These are phyloP conservation scores for Nothocercus nigrocapillus DNA, from an alignment of 2,113 vertebrate genomes.

Conservation along the genomic window DNA sequence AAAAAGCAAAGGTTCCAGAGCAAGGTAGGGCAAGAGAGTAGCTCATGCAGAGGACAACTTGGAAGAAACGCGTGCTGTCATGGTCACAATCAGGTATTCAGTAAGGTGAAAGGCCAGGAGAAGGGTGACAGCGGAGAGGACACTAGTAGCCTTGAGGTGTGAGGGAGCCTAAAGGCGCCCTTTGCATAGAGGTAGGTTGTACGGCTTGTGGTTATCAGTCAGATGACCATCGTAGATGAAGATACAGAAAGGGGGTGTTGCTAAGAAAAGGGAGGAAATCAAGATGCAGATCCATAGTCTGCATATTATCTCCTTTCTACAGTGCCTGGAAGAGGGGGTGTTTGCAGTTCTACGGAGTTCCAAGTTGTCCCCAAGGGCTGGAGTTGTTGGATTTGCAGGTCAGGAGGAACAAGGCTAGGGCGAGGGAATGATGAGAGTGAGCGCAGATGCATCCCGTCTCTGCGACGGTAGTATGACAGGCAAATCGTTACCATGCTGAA, in stretches of 20 bases:
- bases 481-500: neutral
- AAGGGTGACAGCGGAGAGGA: neutral
- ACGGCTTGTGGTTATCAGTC: neutral
- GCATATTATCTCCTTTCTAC: neutral
- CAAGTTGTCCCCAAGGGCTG: neutral
- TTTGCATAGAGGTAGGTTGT: neutral
- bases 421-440: neutral
- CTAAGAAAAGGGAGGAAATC: neutral
- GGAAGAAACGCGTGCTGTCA: neutral
- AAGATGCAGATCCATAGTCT: neutral
- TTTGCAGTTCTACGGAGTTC: neutral
- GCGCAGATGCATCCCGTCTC: neutral
- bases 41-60: neutral
- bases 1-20: neutral
- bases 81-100: neutral
- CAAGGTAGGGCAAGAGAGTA: neutral
- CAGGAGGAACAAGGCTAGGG: neutral
- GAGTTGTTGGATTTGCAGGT: neutral
- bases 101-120: neutral
- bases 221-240: neutral
- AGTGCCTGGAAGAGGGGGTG: accelerated
- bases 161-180: neutral
- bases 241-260: neutral
- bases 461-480: neutral
- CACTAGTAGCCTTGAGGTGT: neutral